Percentiles rank a stretch among this genome's conserved stretches.
Evolutionary conservation across 2,113 vertebrate genomes (phyloP).

Genomic region (Megalops atlanticus): DNA sequence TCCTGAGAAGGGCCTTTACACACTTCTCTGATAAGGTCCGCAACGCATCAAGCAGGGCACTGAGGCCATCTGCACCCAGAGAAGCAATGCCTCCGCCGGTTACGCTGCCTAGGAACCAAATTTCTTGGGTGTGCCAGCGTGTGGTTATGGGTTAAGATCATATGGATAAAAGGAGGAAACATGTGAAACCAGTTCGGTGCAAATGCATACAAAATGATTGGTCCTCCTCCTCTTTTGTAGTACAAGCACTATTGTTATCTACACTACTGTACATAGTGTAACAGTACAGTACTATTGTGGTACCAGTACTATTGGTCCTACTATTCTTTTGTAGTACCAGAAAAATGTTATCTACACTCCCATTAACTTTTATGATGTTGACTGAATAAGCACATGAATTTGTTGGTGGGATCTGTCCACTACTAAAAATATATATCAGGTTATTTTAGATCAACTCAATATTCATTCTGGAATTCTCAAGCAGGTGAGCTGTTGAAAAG

Average conservation of each 20-base stretch:
- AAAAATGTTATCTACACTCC: background rate
- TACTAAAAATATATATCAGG: background rate
- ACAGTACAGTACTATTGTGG: no score
- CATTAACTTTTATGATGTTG: background rate
- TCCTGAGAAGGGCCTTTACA: background rate
- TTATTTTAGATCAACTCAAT: no score
- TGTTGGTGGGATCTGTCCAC: background rate
- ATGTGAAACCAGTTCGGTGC: no score
- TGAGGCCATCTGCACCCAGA: background rate
- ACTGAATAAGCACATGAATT: background rate
- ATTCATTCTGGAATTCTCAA: no score
- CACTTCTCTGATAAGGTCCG: conserved; percentile 9
- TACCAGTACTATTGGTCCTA: no score
- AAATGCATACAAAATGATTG: no score
- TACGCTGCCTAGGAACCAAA: background rate
- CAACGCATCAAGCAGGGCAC: background rate
- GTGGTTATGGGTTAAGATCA: no score
- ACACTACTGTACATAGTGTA: no score
- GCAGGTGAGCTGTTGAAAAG: no score
- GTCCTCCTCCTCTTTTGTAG: background rate
- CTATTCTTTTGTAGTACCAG: background rate
- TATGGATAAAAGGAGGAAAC: no score
- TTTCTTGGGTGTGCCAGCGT: no score
- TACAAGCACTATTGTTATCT: background rate
- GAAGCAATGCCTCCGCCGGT: background rate